These are phyloP conservation scores for Oppia nitens DNA, from an alignment of 1,140 invertebrate species.

Conservation along the genomic window DNA sequence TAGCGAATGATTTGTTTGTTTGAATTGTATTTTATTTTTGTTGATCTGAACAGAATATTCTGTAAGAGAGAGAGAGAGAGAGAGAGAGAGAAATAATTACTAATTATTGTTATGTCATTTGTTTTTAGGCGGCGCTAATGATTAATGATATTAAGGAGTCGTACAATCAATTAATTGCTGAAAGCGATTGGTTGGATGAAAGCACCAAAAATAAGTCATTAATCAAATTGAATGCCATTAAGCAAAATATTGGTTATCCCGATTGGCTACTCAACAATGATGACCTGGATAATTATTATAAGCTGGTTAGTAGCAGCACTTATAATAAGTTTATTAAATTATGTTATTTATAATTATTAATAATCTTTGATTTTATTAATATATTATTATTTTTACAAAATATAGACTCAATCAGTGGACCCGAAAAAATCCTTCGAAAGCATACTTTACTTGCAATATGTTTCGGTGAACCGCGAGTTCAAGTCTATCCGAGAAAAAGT, in stretches of 20 bases:
- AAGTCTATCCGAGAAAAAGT: conserved; percentile 33
- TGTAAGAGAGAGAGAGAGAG: too few relatives aligned
- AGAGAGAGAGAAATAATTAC: too few relatives aligned
- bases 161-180: conserved; percentile 32
- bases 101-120: neutral
- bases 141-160: conserved; percentile 22
- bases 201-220: conserved; percentile 56
- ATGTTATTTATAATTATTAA: too few relatives aligned
- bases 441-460: conserved; percentile 29
- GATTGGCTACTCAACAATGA: conserved; percentile 57
- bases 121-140: conserved; percentile 14
- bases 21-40: too few relatives aligned
- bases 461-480: conserved; percentile 35
- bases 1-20: too few relatives aligned
- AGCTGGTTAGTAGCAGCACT: conserved; percentile 38
- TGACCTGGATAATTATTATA: conserved; percentile 50
- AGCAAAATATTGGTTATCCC: conserved; percentile 71
- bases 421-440: neutral
- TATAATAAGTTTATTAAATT: too few relatives aligned
- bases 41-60: too few relatives aligned
- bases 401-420: neutral
- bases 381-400: neutral
- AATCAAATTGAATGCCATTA: conserved; percentile 55
- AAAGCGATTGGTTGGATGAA: conserved; percentile 70
- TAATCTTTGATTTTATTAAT: neutral